These are phyloP conservation scores for Onychorhynchus coronatus DNA, from an alignment of 2,113 vertebrate species.

Conservation along the genomic window DNA sequence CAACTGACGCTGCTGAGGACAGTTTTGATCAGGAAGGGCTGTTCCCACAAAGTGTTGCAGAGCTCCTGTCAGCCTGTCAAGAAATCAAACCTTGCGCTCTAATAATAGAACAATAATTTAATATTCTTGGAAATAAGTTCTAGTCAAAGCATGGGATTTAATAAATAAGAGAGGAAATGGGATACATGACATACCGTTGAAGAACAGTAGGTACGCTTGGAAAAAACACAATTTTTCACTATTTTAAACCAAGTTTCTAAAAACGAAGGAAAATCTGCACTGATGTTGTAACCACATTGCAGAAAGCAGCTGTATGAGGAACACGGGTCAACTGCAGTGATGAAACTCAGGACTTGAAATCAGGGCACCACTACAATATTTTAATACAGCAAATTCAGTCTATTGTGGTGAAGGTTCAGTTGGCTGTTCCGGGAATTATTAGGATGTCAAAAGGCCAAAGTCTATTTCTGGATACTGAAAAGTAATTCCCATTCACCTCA, in stretches of 20 bases:
- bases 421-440: neutral
- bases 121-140: neutral
- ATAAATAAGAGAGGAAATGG: neutral
- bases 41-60: neutral
- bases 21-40: slow-evolving; percentile 4
- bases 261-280: neutral
- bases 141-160: neutral
- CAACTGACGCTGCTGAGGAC: neutral
- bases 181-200: neutral
- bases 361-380: neutral
- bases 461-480: neutral
- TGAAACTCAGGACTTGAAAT: slow-evolving; percentile 18
- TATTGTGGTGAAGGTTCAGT: slow-evolving; percentile 3
- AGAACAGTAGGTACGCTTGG: neutral
- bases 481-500: neutral
- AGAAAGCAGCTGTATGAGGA: slow-evolving; percentile 3
- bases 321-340: slow-evolving; percentile 1
- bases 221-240: neutral
- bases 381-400: neutral
- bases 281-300: neutral
- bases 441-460: neutral
- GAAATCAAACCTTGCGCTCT: neutral
- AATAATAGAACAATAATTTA: slow-evolving; percentile 31
- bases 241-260: slow-evolving; percentile 1
- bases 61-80: slow-evolving; percentile 26